Evolutionary conservation across 37 sponge, comb jelly and placozoan genomes (phyloP), one percentile per base, ranked within the genome.

Genomic region (Lycopodina hypogea): DNA sequence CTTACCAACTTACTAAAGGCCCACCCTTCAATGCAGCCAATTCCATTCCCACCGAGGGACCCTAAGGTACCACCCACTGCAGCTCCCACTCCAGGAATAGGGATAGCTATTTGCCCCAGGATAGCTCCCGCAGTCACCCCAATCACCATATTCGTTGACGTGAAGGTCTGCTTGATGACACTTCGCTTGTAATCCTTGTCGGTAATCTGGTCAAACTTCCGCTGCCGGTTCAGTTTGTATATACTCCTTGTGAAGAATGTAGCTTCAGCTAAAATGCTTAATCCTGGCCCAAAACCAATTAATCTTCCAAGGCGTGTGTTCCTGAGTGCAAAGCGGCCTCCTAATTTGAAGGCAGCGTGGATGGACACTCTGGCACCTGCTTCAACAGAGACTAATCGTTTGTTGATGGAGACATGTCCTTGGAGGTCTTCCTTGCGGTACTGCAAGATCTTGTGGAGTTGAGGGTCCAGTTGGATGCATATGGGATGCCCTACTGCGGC

Each of bases 41-140:
- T 22, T 23, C 28, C 55, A 1, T 74, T 42, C 26, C 82, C 82
- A 50, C 40, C 52, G 3, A 71, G 39, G 7, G 52, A 23, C 4
- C 82, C 82, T n/a, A 62, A 0, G 6, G 62, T 55, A 40, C 65
- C 67, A 64, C 82, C 82, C 48, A 82, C 67, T 72, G 75, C 82
- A 50, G 67, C 82, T 1, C 82, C 82, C 11, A 82, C 23, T 11
- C 62, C 26, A 48, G 82, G 82, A 26, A 82, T 34, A 26, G 82
- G 82, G 22, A 82, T 74, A 0, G 56, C 82, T 0, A 66, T 38
- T 36, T 82, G 82, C 28, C 82, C 82, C 29, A 74, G 0, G 3
- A 74, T 52, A n/a, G 75, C 82, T 39, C 82, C 82, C 2, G 53
- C 66, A 42, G 69, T 45, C 36, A 41, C 75, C 7, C 82, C 82